Conservation (phyloP, 2,797 vertebrate genomes). For the Huso huso region DNA sequence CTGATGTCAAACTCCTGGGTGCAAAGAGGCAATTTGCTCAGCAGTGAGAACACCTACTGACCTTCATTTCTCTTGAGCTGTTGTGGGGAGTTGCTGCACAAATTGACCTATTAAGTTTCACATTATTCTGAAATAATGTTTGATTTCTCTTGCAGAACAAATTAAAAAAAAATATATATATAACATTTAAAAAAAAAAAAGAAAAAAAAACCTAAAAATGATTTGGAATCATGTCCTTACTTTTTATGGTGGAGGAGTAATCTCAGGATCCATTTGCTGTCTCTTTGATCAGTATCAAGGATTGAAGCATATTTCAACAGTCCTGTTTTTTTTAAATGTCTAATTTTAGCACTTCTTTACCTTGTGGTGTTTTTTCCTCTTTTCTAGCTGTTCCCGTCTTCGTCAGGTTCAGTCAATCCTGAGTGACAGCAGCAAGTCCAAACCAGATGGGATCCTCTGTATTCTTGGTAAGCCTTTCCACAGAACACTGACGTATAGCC, state of each 20-base stretch:
- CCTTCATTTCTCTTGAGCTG: neutral
- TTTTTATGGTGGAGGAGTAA: neutral
- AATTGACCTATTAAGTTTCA: no score
- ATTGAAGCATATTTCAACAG: neutral
- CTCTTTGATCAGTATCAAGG: no score
- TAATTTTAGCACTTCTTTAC: neutral
- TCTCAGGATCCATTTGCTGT: no score
- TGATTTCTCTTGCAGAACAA: no score
- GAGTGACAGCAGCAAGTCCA: constrained; percentile 57
- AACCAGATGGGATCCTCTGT: constrained; percentile 85
- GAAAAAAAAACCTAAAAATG: no score
- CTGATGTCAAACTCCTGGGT: neutral
- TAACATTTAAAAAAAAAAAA: no score
- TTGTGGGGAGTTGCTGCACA: neutral
- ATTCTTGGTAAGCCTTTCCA: constrained; percentile 69
- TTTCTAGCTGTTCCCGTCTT: constrained; percentile 78
- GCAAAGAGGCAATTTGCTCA: neutral
- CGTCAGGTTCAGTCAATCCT: constrained; percentile 81
- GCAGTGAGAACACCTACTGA: neutral
- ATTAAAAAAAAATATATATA: no score
- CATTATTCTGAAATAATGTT: no score
- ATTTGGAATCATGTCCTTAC: no score
- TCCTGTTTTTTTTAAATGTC: no score
- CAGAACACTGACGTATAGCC: no score
- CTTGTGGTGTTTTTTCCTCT: neutral